Evolutionary conservation across 2,888 invertebrate species (phyloP), one percentile per base, ranked within the genome.

Genomic region (Drosophila nigricruria): DNA sequence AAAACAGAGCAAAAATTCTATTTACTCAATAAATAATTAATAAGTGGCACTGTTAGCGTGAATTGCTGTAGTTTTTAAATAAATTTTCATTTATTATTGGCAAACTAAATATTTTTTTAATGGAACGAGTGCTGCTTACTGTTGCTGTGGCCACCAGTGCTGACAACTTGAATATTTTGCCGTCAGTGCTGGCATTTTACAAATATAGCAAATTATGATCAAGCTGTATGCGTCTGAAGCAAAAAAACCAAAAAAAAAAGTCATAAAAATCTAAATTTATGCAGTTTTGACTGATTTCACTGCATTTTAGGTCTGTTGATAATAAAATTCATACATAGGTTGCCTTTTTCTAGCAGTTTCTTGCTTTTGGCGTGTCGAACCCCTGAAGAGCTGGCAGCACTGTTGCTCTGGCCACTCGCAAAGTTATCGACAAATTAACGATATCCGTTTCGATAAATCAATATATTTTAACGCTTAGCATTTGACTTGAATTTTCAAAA

Each of bases 31-130:
- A 36, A 40, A n/a, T 56, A 30, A 5, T 52, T n/a, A 43, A 16
- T 20, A 52, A 56, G 10, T 47, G 14, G 5, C 42, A 50, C 47
- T 27, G 4, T 50, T 58, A 8, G 25, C 43, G 5, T 23, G 8
- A 40, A 9, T 8, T 9, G 12, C 42, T 36, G 9, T n/a, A 38
- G 40, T 38, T 68, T 62, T 62, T 65, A 27, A 18, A n/a, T 2
- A 16, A 61, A 9, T 71, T 77, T 68, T 77, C 52, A 77, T 77
- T 77, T 62, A 77, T 38, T 79, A 75, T 56, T 71, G 67, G 59
- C 25, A 10, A 36, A 63, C n/a, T n/a, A 47, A 42, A 40, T 65
- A 9, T 0, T 36, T 56, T 62, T 68, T 62, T 57, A 20, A 27
- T 68, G 53, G 47, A 34, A 52, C 18, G 50, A 34, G 62, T 66